Evolutionary conservation across 2,797 vertebrate genomes (phyloP).

Genomic region (Neosilurus hyrtlii): DNA sequence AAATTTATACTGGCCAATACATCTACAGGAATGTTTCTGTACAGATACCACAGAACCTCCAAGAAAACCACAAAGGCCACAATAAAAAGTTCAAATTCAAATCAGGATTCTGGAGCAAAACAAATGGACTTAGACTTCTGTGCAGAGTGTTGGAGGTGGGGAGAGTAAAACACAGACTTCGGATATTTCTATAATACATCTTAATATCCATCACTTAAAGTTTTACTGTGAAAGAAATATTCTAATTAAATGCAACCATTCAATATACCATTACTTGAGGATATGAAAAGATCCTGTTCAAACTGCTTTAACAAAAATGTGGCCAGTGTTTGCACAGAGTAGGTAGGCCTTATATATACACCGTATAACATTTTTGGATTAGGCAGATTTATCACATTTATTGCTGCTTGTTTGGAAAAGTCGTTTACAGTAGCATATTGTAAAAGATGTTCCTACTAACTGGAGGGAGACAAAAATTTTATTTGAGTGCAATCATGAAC

Average conservation of each 20-base stretch:
- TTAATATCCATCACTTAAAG: neutral
- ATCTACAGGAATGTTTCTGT: too few relatives aligned
- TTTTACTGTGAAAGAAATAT: too few relatives aligned
- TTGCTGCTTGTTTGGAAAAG: neutral
- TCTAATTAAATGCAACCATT: neutral
- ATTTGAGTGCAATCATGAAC: slow-evolving; percentile 62
- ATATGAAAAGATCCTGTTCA: neutral
- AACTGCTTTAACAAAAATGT: neutral
- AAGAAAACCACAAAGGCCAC: neutral
- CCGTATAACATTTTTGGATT: neutral
- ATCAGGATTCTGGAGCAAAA: neutral
- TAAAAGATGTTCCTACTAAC: slow-evolving; percentile 7
- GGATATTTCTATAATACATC: neutral
- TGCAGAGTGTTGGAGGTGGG: neutral
- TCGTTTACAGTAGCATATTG: neutral
- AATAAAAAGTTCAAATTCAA: neutral
- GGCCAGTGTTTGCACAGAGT: too few relatives aligned
- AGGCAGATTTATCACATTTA: neutral
- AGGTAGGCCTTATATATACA: neutral
- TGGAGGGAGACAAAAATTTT: slow-evolving; percentile 49
- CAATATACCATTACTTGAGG: neutral
- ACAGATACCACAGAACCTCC: too few relatives aligned
- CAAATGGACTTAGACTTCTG: neutral
- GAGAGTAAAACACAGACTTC: neutral
- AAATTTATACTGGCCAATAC: too few relatives aligned